phyloP scores from a whole-genome alignment of 2,888 invertebrate genomes.

The Agonopterix heracliana region DNA sequence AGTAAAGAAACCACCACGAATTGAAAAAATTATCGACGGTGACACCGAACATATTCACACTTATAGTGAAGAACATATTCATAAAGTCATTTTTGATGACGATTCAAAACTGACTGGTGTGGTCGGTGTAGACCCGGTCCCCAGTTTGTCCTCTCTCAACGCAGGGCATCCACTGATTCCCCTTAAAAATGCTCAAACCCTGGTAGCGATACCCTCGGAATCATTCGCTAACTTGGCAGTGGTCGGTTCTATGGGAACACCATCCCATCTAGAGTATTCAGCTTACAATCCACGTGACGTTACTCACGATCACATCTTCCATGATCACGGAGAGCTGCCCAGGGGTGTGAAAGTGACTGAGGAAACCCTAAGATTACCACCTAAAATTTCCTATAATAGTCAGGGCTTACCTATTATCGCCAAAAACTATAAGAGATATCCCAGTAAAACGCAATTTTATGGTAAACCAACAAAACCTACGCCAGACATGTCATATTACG shows the following conservation, averaged over 20 bases:
- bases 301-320: conserved; percentile 70
- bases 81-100: conserved; percentile 58
- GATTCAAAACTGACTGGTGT: conserved; percentile 35
- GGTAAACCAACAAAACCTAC: conserved; percentile 40
- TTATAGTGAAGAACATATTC: conserved; percentile 70
- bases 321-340: conserved; percentile 68
- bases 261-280: conserved; percentile 58
- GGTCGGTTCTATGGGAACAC: conserved; percentile 49
- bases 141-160: conserved; percentile 41
- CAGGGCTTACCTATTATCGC: conserved; percentile 49
- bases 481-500: conserved; percentile 59
- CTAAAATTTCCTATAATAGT: conserved; percentile 55
- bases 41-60: conserved; percentile 72
- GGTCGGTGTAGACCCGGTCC: conserved; percentile 37
- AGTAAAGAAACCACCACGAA: conserved; percentile 62
- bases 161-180: conserved; percentile 42
- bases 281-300: conserved; percentile 65
- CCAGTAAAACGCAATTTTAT: conserved; percentile 42
- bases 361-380: conserved; percentile 43
- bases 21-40: conserved; percentile 71
- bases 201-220: conserved; percentile 45
- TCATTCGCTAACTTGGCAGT: conserved; percentile 37
- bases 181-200: conserved; percentile 39
- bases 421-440: conserved; percentile 28
- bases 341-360: conserved; percentile 48